These are phyloP conservation scores for Enoplosus armatus DNA, from an alignment of 2,797 vertebrate genomes.

Conservation along the genomic window DNA sequence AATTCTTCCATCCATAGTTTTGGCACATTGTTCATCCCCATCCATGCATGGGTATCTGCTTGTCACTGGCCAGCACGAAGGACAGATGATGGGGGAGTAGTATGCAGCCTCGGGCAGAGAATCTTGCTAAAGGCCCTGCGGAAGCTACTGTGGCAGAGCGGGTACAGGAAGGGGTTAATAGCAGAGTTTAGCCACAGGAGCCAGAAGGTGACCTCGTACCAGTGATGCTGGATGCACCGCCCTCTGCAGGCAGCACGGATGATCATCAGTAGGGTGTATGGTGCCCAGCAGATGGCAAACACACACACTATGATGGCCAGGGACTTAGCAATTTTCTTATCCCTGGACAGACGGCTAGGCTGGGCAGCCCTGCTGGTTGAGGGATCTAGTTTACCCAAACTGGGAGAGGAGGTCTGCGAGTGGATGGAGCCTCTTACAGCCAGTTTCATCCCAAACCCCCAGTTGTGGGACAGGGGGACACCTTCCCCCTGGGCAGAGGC, in stretches of 20 bases:
- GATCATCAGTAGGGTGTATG: slow-evolving; percentile 91
- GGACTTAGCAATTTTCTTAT: slow-evolving; percentile 91
- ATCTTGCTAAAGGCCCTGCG: slow-evolving; percentile 90
- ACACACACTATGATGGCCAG: slow-evolving; percentile 89
- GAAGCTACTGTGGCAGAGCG: slow-evolving; percentile 91
- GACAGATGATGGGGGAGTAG: slow-evolving; percentile 68
- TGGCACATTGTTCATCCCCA: slow-evolving; percentile 33
- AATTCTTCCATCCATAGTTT: slow-evolving; percentile 30
- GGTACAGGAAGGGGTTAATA: slow-evolving; percentile 92
- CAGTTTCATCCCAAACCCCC: slow-evolving; percentile 72
- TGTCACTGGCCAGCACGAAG: slow-evolving; percentile 68
- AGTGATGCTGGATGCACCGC: slow-evolving; percentile 82
- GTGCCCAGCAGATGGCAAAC: slow-evolving; percentile 93
- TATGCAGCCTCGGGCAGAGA: slow-evolving; percentile 76
- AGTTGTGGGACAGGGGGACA: slow-evolving; percentile 70
- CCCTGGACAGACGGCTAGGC: slow-evolving; percentile 86
- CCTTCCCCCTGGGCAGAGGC: slow-evolving; percentile 64
- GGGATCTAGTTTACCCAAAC: slow-evolving; percentile 79
- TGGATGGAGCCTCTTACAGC: slow-evolving; percentile 71
- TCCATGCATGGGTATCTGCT: slow-evolving; percentile 4
- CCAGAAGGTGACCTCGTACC: slow-evolving; percentile 92
- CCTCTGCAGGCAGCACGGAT: slow-evolving; percentile 86
- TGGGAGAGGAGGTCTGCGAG: slow-evolving; percentile 77
- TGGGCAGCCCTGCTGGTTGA: slow-evolving; percentile 77
- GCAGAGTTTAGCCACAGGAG: slow-evolving; percentile 94